Conservation (phyloP, 1,140 invertebrate species). For the Carcinoscorpius rotundicauda region DNA sequence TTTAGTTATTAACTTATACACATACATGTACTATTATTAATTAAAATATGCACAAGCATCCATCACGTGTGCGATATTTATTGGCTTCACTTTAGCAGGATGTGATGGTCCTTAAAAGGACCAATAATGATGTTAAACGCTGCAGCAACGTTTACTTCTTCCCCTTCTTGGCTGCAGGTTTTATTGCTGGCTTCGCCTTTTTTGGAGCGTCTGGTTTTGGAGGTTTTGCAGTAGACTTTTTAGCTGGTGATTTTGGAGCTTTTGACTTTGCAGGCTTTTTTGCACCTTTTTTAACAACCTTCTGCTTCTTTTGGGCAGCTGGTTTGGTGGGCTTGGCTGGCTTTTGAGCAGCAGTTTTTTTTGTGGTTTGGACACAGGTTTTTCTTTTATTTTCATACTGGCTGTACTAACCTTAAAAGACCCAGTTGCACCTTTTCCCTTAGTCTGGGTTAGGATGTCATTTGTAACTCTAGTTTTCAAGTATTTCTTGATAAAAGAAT, state of each 20-base stretch:
- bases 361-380: neutral
- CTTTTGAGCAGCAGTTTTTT: slow-evolving; percentile 3
- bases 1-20: too few species aligned
- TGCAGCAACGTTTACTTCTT: neutral
- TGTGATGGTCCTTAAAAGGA: too few species aligned
- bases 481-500: slow-evolving; percentile 47
- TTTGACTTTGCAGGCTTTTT: slow-evolving; percentile 18
- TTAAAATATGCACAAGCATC: too few species aligned
- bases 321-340: slow-evolving; percentile 7
- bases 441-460: slow-evolving; percentile 44
- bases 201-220: neutral
- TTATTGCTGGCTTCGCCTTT: slow-evolving; percentile 15
- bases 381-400: slow-evolving; percentile 21
- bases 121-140: too few species aligned
- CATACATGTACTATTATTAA: too few species aligned
- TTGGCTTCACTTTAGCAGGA: too few species aligned
- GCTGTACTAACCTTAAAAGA: slow-evolving; percentile 41
- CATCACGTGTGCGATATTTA: too few species aligned
- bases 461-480: slow-evolving; percentile 42
- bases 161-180: slow-evolving; percentile 12
- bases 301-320: slow-evolving; percentile 1
- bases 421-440: slow-evolving; percentile 47
- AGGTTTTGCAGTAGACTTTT: neutral
- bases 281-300: slow-evolving; percentile 4
- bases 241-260: slow-evolving; percentile 10